phyloP scores from a whole-genome alignment of 2,113 vertebrate genomes.

The Apaloderma vittatum region DNA sequence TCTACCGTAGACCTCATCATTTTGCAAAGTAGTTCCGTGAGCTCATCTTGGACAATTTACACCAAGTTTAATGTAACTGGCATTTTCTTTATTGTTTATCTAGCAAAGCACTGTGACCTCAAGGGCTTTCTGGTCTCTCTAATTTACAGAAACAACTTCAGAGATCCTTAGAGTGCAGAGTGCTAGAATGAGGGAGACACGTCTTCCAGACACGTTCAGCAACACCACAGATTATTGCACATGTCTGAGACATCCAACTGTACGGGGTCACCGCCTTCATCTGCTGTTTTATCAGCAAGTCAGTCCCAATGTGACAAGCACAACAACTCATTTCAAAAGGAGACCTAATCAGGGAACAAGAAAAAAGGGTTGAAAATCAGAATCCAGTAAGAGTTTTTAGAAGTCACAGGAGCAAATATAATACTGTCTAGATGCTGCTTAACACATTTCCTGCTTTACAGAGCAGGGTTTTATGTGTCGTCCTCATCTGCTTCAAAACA shows the following conservation, averaged over 20 bases:
- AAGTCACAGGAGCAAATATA: neutral
- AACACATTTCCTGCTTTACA: neutral
- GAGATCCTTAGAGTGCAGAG: neutral
- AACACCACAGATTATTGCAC: neutral
- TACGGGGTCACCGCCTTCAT: neutral
- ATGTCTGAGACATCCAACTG: neutral
- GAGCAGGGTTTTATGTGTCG: neutral
- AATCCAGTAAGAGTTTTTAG: neutral
- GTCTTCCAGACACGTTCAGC: neutral
- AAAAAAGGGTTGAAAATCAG: neutral
- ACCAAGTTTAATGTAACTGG: neutral
- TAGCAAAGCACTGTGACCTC: neutral
- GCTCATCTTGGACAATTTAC: neutral
- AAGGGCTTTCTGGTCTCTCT: neutral
- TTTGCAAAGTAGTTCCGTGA: neutral
- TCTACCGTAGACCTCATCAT: neutral
- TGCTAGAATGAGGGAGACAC: neutral
- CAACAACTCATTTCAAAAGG: conserved; percentile 5
- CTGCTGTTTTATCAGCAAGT: conserved; percentile 9
- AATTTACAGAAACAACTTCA: neutral
- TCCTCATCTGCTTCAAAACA: neutral
- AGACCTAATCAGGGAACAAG: neutral
- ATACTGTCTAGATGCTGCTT: neutral
- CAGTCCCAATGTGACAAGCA: neutral
- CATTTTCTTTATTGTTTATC: neutral